A percentile compares a stretch with the other conserved stretches of the same genome.
Evolutionary conservation across 2,797 vertebrate genomes (phyloP).

Genomic region (Toxotes lorentzi): DNA sequence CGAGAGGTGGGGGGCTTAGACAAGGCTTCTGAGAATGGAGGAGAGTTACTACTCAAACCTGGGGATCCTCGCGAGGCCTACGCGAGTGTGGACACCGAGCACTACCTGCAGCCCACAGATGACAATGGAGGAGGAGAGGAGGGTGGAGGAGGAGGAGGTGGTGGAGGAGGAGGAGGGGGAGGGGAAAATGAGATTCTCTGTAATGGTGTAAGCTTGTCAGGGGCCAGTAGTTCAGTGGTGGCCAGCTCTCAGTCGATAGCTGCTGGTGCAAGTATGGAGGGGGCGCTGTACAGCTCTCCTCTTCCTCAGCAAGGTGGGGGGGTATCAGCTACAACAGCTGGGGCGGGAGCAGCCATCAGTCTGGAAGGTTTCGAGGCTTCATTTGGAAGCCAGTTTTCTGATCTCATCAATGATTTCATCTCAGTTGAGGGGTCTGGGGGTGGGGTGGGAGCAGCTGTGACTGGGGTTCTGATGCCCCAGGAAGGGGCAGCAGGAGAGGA

Average conservation of each 20-base stretch:
- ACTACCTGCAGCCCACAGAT: conserved; percentile 89
- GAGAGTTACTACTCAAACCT: conserved; percentile 89
- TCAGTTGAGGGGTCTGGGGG: conserved; percentile 92
- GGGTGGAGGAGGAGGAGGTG: conserved; percentile 48
- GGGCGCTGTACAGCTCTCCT: conserved; percentile 90
- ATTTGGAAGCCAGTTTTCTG: conserved; percentile 98
- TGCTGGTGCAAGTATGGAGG: conserved; percentile 89
- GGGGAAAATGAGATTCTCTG: conserved; percentile 80
- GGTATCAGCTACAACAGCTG: conserved; percentile 59
- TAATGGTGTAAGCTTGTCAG: conserved; percentile 79
- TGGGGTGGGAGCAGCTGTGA: conserved; percentile 77
- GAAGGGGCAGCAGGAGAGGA: conserved; percentile 86
- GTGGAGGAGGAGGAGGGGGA: conserved; percentile 53
- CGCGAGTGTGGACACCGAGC: conserved; percentile 85
- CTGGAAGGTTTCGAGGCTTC: conserved; percentile 99
- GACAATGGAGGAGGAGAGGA: conserved; percentile 72
- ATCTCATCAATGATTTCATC: conserved; percentile 99
- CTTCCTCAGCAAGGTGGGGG: conserved; percentile 88
- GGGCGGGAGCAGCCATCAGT: conserved; percentile 86
- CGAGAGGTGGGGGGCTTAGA: conserved; percentile 90
- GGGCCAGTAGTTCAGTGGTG: conserved; percentile 72
- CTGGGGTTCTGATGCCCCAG: conserved; percentile 88
- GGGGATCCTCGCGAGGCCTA: conserved; percentile 90
- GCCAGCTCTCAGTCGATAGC: conserved; percentile 89
- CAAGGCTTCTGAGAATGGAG: conserved; percentile 80